Evolutionary conservation across 1,140 invertebrate genomes (phyloP).

Genomic region (Pogonomyrmex barbatus): DNA sequence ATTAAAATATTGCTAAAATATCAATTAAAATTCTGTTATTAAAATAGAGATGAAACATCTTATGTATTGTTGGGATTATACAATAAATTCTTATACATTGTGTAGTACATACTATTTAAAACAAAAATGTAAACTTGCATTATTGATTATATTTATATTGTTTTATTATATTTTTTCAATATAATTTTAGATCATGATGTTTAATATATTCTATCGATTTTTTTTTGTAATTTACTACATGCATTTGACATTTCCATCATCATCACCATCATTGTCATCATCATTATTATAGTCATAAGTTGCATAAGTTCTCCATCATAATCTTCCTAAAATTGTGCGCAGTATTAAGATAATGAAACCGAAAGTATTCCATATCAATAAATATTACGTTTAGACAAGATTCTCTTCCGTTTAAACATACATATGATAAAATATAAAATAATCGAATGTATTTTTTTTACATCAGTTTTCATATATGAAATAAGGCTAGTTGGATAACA

Average conservation of each 20-base stretch:
- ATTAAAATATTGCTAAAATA: background rate
- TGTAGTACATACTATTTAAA: conserved; percentile 11
- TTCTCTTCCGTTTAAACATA: conserved; percentile 34
- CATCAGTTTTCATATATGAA: conserved; percentile 5
- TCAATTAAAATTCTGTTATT: background rate
- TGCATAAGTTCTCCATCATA: conserved; percentile 65
- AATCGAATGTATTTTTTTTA: conserved; percentile 29
- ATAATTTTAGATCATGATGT: conserved; percentile 9
- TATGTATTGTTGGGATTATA: background rate
- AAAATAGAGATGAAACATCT: background rate
- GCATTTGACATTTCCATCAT: conserved; percentile 64
- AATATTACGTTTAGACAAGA: conserved; percentile 28
- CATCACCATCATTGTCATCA: conserved; percentile 1
- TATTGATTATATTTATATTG: background rate
- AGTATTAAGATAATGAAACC: conserved; percentile 75
- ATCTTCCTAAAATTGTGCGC: conserved; percentile 74
- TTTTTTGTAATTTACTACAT: conserved; percentile 18
- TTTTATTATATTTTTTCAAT: conserved; percentile 33
- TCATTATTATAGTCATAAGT: conserved; percentile 39
- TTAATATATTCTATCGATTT: background rate
- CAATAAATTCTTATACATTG: conserved; percentile 16
- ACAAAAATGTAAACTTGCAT: background rate
- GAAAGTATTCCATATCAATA: conserved; percentile 74
- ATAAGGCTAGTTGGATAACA: conserved; percentile 21
- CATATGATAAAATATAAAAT: conserved; percentile 21